Evolutionary conservation across 2,797 vertebrate genomes (phyloP).

Genomic region (Heteromormyrus szaboi): DNA sequence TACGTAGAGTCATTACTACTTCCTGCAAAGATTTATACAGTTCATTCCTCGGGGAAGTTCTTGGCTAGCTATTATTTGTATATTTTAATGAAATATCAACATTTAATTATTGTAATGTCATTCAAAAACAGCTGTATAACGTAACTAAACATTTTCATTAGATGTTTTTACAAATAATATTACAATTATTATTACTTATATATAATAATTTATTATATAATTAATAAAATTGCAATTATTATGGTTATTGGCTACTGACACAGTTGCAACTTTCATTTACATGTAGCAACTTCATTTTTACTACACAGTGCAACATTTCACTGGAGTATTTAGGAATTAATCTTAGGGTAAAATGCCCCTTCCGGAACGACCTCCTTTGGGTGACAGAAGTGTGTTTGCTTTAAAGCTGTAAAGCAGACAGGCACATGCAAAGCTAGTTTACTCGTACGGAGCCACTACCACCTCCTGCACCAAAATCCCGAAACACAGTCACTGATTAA

Average conservation of each 20-base stretch:
- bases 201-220: background rate
- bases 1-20: conserved; percentile 17
- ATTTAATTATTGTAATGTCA: conserved; percentile 1
- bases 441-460: background rate
- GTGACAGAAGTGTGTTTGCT: background rate
- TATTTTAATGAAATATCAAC: conserved; percentile 7
- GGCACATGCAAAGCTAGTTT: background rate
- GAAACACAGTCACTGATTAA: background rate
- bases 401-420: background rate
- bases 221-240: background rate
- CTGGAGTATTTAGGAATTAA: background rate
- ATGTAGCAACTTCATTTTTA: background rate
- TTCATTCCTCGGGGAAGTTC: background rate
- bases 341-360: background rate
- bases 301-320: background rate
- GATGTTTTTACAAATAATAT: background rate
- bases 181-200: background rate
- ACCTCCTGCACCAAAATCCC: background rate
- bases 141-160: background rate
- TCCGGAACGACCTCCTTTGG: background rate
- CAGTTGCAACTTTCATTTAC: background rate
- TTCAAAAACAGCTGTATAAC: background rate
- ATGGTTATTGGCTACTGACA: background rate
- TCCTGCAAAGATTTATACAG: background rate
- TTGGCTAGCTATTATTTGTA: background rate